Evolutionary conservation across 1,140 invertebrate species (phyloP).

Genomic region (Bombus waltoni): DNA sequence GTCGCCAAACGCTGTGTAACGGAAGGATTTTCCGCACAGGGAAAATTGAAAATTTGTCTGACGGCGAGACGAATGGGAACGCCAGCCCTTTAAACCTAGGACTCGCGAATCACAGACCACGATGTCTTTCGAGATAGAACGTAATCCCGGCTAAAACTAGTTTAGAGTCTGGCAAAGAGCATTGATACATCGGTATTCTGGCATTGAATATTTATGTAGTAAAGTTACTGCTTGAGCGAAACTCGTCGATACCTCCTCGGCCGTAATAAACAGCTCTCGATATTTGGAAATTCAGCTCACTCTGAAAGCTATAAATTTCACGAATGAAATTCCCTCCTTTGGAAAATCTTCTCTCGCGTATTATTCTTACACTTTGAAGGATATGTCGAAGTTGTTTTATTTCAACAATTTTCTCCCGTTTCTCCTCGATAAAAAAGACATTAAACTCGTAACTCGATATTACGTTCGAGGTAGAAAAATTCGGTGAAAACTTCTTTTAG

Average conservation of each 20-base stretch:
- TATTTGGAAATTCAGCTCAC: not conserved
- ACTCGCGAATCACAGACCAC: not conserved
- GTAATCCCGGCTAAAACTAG: conserved; percentile 4
- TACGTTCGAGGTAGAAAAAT: not conserved
- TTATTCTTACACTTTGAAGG: not conserved
- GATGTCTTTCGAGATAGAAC: not conserved
- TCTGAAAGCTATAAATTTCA: not conserved
- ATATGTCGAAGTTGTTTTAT: too few relatives aligned
- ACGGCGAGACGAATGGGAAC: not conserved
- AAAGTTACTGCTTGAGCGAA: too few relatives aligned
- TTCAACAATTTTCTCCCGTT: not conserved
- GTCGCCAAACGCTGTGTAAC: not conserved
- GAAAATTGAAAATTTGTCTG: conserved; percentile 22
- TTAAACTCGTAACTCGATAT: not conserved
- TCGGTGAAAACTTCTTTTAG: not conserved
- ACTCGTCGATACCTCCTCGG: not conserved
- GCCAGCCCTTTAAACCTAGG: too few relatives aligned
- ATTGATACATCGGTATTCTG: not conserved
- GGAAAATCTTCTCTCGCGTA: not conserved
- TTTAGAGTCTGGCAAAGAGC: not conserved
- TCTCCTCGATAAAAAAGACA: not conserved
- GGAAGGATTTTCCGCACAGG: not conserved
- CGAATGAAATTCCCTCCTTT: not conserved
- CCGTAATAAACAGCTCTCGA: not conserved
- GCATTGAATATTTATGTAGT: conserved; percentile 9